phyloP scores from a whole-genome alignment of 1,140 invertebrate species.

The Maconellicoccus hirsutus region DNA sequence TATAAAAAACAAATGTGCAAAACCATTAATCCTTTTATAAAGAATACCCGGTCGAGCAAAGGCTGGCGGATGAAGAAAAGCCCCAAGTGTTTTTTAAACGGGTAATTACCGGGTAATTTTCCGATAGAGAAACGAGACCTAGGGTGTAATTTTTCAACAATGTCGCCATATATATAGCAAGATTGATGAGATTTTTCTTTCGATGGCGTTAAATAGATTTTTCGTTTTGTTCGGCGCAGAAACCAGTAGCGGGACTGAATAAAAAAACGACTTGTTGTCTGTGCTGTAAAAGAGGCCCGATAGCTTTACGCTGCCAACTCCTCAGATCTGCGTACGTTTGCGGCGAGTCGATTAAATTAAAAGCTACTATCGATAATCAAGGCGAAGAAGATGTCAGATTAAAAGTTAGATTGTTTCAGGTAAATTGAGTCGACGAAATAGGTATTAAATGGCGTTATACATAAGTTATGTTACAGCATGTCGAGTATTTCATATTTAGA shows the following conservation, averaged over 20 bases:
- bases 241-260: conserved; percentile 57
- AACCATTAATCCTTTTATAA: no score
- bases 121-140: no score
- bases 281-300: conserved; percentile 60
- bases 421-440: conserved; percentile 33
- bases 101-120: no score
- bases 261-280: conserved; percentile 57
- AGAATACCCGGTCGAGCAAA: no score
- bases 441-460: neutral
- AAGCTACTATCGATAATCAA: conserved; percentile 67
- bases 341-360: conserved; percentile 62
- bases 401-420: conserved; percentile 58
- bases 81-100: no score
- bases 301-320: conserved; percentile 52
- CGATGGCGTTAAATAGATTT: neutral
- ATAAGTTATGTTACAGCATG: conserved; percentile 43
- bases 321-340: conserved; percentile 69
- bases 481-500: conserved; percentile 69
- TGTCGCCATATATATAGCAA: neutral
- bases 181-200: conserved; percentile 20
- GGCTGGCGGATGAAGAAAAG: no score
- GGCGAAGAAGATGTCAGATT: conserved; percentile 57
- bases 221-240: conserved; percentile 39
- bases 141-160: no score
- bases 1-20: no score